Base-by-base conservation (phyloP, 2,797 vertebrate species). In the Scolopax bukidnonensis region DNA sequence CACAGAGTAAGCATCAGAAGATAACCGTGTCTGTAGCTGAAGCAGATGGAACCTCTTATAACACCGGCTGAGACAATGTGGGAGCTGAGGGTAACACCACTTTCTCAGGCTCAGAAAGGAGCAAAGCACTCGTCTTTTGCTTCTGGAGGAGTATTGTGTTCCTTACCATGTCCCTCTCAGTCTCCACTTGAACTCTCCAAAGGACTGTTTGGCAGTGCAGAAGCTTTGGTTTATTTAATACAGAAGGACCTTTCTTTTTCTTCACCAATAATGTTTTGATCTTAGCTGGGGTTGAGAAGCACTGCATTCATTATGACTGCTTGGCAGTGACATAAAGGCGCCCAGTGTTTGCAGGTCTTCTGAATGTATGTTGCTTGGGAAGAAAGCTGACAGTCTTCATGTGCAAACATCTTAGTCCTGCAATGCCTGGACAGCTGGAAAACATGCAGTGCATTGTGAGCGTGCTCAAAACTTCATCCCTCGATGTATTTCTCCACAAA, bases 301-400 rank as follows among this genome's bases (percentile, higher is more conserved):
- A 68, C 86, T 90, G 90, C 78, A 91, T 92, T 94, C 93, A 90
- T 92, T 87, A 33, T 2, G 1, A 25, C 68, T 71, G 30, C 81
- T 94, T 96, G 94, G 93, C 95, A 95, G 84, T 82, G 91, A 47
- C 83, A 95, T 91, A 96, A 97, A 95, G 85, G 65, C 91, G 64
- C 53, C 33, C 74, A 96, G 71, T 96, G 94, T 96, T 94, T 76
- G 51, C 85, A 94, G 74, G 85, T 96, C 89, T 89, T 93, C 83
- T 71, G 64, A 90, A 87, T 53, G 68, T 86, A 61, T 41, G 8
- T 61, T 87, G 53, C 90, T 83, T 84, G 68, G 74, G 82, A 95
- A 74, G 86, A 95, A 87, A 77, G 84, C 88, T 71, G 70, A 64
- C 60, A 67, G 93, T 77, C 91, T 92, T 95, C 83, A 11, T 45